Percentiles rank a stretch among this genome's conserved stretches.
These are phyloP conservation scores for Onychorhynchus coronatus DNA, from an alignment of 2,113 vertebrate genomes.

Conservation along the genomic window DNA sequence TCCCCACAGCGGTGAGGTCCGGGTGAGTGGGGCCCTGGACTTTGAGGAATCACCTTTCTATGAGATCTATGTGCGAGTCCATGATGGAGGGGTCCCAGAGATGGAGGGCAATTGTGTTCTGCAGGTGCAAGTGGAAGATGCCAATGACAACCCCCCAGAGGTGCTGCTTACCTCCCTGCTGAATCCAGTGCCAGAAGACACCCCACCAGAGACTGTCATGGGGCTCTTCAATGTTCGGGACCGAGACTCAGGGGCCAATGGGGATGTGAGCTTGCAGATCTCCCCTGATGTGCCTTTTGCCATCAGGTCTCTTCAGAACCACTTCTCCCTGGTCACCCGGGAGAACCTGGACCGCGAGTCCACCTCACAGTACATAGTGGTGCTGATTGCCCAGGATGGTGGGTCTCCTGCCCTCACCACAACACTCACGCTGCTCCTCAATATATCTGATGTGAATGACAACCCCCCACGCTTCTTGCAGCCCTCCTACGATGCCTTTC, in stretches of 20 bases:
- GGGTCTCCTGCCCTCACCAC: constrained; percentile 79
- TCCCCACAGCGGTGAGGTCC: constrained; percentile 74
- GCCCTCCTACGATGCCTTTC: constrained; percentile 72
- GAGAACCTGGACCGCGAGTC: constrained; percentile 79
- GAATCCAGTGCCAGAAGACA: constrained; percentile 78
- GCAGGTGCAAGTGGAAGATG: constrained; percentile 75
- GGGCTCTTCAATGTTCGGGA: constrained; percentile 83
- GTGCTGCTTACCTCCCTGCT: constrained; percentile 76
- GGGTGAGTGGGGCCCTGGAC: constrained; percentile 76
- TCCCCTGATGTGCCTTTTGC: constrained; percentile 77
- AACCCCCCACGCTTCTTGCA: constrained; percentile 79
- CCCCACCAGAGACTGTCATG: constrained; percentile 76
- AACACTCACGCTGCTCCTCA: constrained; percentile 74
- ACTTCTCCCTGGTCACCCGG: constrained; percentile 85
- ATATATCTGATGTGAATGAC: constrained; percentile 87
- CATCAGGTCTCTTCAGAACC: constrained; percentile 85
- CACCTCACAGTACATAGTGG: constrained; percentile 68
- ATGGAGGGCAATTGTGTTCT: constrained; percentile 83
- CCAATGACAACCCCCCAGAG: constrained; percentile 79
- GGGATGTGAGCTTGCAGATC: constrained; percentile 75
- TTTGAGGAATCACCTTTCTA: constrained; percentile 79
- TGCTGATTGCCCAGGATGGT: constrained; percentile 76
- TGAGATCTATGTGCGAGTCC: constrained; percentile 82
- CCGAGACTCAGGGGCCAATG: constrained; percentile 79
- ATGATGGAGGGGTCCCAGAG: constrained; percentile 80